These are phyloP conservation scores for Seriola rivoliana DNA, from an alignment of 2,113 vertebrate genomes.

Conservation along the genomic window DNA sequence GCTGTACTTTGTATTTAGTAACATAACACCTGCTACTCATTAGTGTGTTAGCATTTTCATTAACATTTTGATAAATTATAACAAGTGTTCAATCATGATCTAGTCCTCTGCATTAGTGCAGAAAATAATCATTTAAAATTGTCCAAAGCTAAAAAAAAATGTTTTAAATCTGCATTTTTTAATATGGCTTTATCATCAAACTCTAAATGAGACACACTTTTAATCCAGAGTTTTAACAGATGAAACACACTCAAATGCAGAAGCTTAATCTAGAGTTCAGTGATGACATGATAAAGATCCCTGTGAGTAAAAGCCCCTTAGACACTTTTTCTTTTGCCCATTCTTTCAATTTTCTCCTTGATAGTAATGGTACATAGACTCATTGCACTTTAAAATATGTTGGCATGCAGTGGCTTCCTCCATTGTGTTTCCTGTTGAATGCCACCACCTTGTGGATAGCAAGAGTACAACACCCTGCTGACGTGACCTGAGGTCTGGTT, in stretches of 20 bases:
- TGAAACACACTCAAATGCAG: neutral
- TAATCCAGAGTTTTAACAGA: neutral
- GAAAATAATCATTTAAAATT: no score
- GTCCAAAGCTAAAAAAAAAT: no score
- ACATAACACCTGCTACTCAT: no score
- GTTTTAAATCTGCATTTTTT: no score
- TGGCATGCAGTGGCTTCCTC: neutral
- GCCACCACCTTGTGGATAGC: slow-evolving; percentile 70
- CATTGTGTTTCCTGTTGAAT: slow-evolving; percentile 24
- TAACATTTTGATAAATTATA: no score
- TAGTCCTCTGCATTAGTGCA: no score
- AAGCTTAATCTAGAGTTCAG: neutral
- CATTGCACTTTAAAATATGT: neutral
- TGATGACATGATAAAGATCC: neutral
- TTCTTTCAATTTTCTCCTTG: neutral
- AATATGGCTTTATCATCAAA: no score
- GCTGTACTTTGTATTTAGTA: no score
- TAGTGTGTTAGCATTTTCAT: no score
- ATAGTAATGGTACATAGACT: neutral
- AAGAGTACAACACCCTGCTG: slow-evolving; percentile 21
- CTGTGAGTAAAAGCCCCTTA: neutral
- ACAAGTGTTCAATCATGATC: no score
- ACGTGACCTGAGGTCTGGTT: neutral
- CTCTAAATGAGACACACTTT: no score
- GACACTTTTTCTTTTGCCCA: neutral